Percentiles rank a stretch among this genome's conserved stretches.
Evolutionary conservation across 64 coral and sea anemone species (phyloP).

Genomic region (Dendronephthya gigantea): DNA sequence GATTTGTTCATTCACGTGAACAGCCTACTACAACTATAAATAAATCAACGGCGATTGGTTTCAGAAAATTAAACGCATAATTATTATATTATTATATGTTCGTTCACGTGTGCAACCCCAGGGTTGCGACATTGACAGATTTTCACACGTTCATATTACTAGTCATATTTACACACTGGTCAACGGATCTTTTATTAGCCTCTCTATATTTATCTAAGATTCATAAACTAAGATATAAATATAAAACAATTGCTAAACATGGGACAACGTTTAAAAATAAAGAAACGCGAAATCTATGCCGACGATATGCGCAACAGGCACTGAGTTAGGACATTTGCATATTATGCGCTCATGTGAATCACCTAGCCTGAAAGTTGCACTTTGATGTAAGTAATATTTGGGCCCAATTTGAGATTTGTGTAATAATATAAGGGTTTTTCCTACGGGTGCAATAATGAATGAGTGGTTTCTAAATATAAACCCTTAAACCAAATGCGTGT

Average conservation of each 20-base stretch:
- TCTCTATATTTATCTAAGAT: not conserved
- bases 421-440: not conserved
- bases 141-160: not conserved
- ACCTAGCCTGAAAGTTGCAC: not conserved
- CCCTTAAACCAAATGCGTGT: not conserved
- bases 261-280: not conserved
- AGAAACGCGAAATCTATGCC: not conserved
- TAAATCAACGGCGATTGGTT: not conserved
- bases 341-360: not conserved
- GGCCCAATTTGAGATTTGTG: not conserved
- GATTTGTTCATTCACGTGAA: not conserved
- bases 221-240: not conserved
- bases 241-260: not conserved
- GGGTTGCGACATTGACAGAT: not conserved
- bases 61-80: not conserved
- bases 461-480: conserved; percentile 16
- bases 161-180: not conserved
- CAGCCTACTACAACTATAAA: not conserved
- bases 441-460: not conserved
- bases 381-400: not conserved
- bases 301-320: not conserved
- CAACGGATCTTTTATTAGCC: not conserved
- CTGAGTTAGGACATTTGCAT: not conserved
- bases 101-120: not conserved
- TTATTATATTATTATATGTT: too few relatives aligned